Evolutionary conservation across 1,140 invertebrate genomes (phyloP), one percentile per base, ranked within the genome.

Genomic region (Lordiphosa stackelbergi): DNA sequence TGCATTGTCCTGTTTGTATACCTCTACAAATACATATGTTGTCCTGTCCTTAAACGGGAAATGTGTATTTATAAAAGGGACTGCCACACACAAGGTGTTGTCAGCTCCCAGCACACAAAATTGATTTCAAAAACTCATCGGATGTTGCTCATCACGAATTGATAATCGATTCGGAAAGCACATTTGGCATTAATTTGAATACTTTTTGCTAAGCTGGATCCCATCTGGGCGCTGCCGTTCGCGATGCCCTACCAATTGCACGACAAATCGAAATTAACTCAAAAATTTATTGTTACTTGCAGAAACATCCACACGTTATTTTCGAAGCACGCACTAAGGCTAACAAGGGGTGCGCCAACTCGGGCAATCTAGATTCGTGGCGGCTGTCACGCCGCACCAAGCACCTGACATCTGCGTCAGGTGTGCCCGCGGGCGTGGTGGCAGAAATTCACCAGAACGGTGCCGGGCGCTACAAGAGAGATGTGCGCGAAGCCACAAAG

Each of bases 241-340:
- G 19, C 2, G 19, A 22, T 4, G 19, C 19, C 4, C 19, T 22
- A 3, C 19, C 19, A 3, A 4, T 22, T 5, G 5, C 22, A 24
- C 4, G 6, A 31, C 8, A 31, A 1, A 22, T 37, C 13, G 34
- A 12, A 28, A 19, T 36, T 37, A 12, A 9, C 7, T 2, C 11
- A 8, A 3, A 24, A 10, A 11, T 31, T 9, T n/a, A 22, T 8
- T n/a, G 4, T 19, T n/a, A 4, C 11, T 10, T 11, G n/a, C 93
- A 95, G 92, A 96, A 96, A 89, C 96, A 97, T 92, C 96, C 96
- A 81, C 96, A 98, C 91, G 94, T 98, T 85, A 96, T 98, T 88
- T 97, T 97, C 91, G 95, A 97, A 88, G 95, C 95, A 63, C 92
- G 94, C 68, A 93, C 93, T 31, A 95, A 95, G 88, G 91, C 92